Conservation (phyloP, 64 coral and sea anemone genomes). For the Montipora sp. region DNA sequence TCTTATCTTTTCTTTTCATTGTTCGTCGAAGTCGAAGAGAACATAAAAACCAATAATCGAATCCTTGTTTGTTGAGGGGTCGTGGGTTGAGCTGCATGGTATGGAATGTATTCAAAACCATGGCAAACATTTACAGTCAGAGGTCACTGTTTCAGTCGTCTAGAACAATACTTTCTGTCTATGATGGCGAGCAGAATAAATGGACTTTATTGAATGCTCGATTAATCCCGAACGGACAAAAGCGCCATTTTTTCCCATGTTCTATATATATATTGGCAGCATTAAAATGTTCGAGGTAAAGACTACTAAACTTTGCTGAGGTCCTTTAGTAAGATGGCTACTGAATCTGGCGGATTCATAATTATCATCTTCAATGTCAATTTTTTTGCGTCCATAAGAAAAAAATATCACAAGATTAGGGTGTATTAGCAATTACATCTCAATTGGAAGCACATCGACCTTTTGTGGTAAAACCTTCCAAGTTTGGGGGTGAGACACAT, state of each 20-base stretch:
- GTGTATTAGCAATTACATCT: background rate
- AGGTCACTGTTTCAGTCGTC: conserved; percentile 1
- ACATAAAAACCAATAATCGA: too few relatives aligned
- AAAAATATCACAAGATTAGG: too few relatives aligned
- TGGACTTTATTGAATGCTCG: background rate
- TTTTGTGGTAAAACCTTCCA: too few relatives aligned
- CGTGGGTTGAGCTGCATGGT: too few relatives aligned
- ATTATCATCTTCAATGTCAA: background rate
- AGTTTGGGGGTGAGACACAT: background rate
- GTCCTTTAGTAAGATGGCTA: background rate
- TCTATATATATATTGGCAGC: background rate
- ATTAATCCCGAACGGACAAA: background rate
- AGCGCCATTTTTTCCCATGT: background rate
- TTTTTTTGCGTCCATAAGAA: too few relatives aligned
- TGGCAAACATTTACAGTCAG: background rate
- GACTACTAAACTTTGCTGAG: background rate
- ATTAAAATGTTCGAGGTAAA: background rate
- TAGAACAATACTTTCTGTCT: background rate
- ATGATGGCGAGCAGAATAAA: background rate
- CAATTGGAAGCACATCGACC: background rate
- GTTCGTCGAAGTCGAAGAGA: too few relatives aligned
- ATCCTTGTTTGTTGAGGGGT: too few relatives aligned
- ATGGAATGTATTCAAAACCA: background rate
- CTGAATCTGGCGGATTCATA: background rate
- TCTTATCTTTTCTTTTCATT: too few relatives aligned